These are phyloP conservation scores for Drymonia ruficornis DNA, from an alignment of 2,888 invertebrate genomes.

Conservation along the genomic window DNA sequence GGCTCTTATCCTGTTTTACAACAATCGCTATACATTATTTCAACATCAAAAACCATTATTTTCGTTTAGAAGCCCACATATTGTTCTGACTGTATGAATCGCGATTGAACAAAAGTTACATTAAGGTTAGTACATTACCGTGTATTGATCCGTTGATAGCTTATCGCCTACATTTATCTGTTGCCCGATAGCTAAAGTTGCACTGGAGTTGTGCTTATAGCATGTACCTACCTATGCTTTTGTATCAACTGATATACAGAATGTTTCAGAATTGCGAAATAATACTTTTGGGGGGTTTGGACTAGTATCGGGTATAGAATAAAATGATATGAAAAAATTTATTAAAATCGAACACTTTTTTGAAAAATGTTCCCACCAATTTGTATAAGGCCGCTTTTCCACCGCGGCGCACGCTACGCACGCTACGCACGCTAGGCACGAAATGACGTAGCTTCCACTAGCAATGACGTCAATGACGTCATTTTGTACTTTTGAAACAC, in stretches of 20 bases:
- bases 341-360: no score
- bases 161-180: conserved; percentile 74
- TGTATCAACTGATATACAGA: conserved; percentile 19
- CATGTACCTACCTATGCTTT: conserved; percentile 27
- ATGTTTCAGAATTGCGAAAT: no score
- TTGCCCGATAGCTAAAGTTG: conserved; percentile 37
- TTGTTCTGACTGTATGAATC: conserved; percentile 33
- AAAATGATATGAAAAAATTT: no score
- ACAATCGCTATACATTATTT: conserved; percentile 30
- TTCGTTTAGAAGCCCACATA: conserved; percentile 34
- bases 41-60: conserved; percentile 38
- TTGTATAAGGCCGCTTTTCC: no score
- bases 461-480: no score
- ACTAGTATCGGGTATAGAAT: no score
- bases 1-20: conserved; percentile 16
- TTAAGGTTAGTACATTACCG: conserved; percentile 56
- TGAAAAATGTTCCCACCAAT: no score
- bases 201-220: conserved; percentile 20
- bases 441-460: no score
- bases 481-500: no score
- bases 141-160: conserved; percentile 77
- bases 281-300: no score
- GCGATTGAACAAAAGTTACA: conserved; percentile 54
- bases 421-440: no score
- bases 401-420: no score